These are phyloP conservation scores for Platyrinchus mystaceus DNA, from an alignment of 2,797 vertebrate genomes.

Conservation along the genomic window DNA sequence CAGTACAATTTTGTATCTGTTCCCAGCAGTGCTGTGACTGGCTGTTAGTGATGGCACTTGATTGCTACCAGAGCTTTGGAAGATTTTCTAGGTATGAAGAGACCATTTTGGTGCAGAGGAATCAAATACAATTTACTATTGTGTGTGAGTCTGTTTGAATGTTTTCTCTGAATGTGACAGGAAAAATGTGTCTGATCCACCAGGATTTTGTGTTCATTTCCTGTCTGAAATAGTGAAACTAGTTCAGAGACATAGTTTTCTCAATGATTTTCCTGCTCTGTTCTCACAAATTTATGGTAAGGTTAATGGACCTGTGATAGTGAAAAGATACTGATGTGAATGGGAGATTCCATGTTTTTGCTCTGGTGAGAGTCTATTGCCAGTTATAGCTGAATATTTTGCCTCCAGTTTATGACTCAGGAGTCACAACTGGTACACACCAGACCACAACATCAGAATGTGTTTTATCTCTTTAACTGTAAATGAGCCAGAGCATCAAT, in stretches of 20 bases:
- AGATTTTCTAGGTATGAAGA: not conserved
- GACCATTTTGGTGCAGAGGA: not conserved
- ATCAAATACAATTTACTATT: not conserved
- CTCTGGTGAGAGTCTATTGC: not conserved
- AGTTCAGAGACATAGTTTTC: not conserved
- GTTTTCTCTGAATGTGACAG: not conserved
- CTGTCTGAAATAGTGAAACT: not conserved
- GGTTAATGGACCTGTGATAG: not conserved
- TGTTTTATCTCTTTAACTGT: not conserved
- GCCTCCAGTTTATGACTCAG: not conserved
- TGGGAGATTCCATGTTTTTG: not conserved
- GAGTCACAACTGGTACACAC: not conserved
- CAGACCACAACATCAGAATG: not conserved
- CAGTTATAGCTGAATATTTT: not conserved
- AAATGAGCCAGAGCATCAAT: not conserved
- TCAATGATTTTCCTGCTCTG: not conserved
- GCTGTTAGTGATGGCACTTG: not conserved
- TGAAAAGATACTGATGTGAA: not conserved
- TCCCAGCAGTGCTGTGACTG: not conserved
- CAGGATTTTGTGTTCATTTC: not conserved
- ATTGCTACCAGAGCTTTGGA: not conserved
- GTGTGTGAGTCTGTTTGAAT: not conserved
- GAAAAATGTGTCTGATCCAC: not conserved
- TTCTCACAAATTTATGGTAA: not conserved
- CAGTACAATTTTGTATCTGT: not conserved